phyloP scores from a whole-genome alignment of 2,888 invertebrate species.

The Leptinotarsa juncta region DNA sequence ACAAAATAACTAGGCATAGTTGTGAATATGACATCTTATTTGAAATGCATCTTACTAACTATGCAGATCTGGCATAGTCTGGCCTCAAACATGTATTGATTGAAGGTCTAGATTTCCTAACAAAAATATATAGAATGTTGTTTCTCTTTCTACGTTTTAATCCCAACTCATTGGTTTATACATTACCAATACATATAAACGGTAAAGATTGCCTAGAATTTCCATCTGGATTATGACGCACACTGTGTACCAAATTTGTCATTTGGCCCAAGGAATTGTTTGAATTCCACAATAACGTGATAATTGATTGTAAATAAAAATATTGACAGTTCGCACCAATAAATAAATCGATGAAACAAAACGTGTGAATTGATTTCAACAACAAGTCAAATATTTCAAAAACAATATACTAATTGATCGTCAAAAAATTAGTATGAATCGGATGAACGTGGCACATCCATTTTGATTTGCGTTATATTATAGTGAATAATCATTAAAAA shows the following conservation, averaged over 20 bases:
- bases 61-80: no score
- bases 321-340: constrained; percentile 16
- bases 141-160: no score
- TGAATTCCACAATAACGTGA: not conserved
- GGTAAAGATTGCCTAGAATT: no score
- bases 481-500: no score
- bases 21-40: no score
- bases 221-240: not conserved
- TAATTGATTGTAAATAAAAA: constrained; percentile 18
- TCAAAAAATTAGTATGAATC: not conserved
- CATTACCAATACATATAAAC: no score
- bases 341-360: constrained; percentile 13
- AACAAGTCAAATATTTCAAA: constrained; percentile 1
- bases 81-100: no score
- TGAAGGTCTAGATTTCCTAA: no score
- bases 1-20: no score
- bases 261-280: not conserved
- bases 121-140: no score
- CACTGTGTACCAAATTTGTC: not conserved
- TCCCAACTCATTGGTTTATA: no score
- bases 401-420: constrained; percentile 10
- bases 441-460: not conserved
- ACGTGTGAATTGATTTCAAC: constrained; percentile 12
- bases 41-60: no score
- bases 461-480: not conserved